Conservation (phyloP, 2,888 invertebrate genomes). For the Pediacus dermestoides region DNA sequence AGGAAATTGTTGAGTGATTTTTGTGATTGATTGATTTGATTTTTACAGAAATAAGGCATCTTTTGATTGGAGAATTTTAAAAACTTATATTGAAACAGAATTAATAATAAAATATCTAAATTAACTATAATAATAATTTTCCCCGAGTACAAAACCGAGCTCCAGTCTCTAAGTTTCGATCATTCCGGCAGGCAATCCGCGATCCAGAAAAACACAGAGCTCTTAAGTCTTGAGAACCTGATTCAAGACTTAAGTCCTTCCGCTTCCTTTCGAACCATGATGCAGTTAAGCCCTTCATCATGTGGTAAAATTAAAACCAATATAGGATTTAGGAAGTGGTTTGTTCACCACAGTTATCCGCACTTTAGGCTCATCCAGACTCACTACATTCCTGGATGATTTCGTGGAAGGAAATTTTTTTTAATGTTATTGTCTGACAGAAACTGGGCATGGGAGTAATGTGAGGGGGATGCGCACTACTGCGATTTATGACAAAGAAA, state of each 20-base stretch:
- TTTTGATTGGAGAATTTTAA: constrained; percentile 67
- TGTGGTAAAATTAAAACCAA: constrained; percentile 66
- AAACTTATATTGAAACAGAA: too few species aligned
- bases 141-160: constrained; percentile 35
- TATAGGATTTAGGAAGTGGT: constrained; percentile 56
- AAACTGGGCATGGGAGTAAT: constrained; percentile 88
- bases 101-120: too few species aligned
- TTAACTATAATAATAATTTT: too few species aligned
- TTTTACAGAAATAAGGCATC: constrained; percentile 60
- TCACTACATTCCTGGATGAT: constrained; percentile 55
- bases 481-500: constrained; percentile 73
- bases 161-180: constrained; percentile 16
- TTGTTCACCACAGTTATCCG: constrained; percentile 65
- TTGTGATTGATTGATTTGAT: too few species aligned
- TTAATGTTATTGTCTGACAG: constrained; percentile 79
- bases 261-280: too few species aligned
- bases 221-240: too few species aligned
- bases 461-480: constrained; percentile 82
- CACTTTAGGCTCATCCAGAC: constrained; percentile 63
- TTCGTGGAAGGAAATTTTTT: constrained; percentile 33
- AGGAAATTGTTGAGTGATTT: too few species aligned
- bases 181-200: constrained; percentile 59
- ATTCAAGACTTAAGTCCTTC: too few species aligned
- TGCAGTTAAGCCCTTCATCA: constrained; percentile 60
- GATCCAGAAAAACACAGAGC: constrained; percentile 63